phyloP scores from a whole-genome alignment of 1,140 invertebrate genomes.

The Orussus abietinus region DNA sequence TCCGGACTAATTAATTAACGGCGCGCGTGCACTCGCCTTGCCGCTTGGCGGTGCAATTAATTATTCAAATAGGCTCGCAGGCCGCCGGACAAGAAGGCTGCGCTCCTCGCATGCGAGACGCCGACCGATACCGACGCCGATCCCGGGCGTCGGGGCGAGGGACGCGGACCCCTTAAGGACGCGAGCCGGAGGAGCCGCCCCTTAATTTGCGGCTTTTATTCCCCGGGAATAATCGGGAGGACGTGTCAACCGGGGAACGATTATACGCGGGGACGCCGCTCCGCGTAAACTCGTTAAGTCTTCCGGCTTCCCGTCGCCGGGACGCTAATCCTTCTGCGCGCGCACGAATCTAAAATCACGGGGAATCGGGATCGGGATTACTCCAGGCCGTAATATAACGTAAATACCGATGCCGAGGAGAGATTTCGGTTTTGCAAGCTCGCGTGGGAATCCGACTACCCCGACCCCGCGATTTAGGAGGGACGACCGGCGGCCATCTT shows the following conservation, averaged over 20 bases:
- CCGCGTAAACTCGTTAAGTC: conserved; percentile 4
- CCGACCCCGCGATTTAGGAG: no score
- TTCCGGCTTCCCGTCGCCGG: neutral
- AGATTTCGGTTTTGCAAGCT: no score
- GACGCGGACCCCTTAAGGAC: neutral
- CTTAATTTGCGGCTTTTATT: no score
- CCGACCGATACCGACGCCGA: neutral
- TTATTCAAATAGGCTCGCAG: conserved; percentile 25
- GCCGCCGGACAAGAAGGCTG: conserved; percentile 7
- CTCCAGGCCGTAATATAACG: no score
- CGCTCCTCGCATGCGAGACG: neutral
- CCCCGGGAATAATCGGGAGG: no score
- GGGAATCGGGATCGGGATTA: no score
- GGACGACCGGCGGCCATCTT: no score
- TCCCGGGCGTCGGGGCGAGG: neutral
- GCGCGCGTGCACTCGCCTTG: conserved; percentile 7
- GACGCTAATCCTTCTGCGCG: no score
- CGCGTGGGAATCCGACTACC: no score
- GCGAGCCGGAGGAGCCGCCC: no score
- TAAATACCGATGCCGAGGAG: no score
- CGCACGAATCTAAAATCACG: no score
- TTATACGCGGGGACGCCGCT: conserved; percentile 31
- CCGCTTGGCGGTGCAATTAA: conserved; percentile 27
- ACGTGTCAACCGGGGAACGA: conserved; percentile 29
- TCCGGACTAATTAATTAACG: conserved; percentile 14